These are phyloP conservation scores for Mystacides longicornis DNA, from an alignment of 2,888 invertebrate species.

Conservation along the genomic window DNA sequence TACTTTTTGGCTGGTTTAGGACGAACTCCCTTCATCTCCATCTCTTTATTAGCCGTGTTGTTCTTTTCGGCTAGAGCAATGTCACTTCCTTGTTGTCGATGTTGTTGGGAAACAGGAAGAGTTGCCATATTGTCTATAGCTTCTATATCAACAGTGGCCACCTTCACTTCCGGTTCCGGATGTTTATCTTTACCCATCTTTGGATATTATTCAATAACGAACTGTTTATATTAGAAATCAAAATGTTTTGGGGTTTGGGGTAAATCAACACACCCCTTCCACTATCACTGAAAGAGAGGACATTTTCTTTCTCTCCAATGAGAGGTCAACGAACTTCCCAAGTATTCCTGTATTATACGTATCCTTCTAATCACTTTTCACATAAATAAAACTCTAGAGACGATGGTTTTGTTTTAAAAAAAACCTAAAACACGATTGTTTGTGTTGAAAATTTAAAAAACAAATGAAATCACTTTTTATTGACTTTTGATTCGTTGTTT, in stretches of 20 bases:
- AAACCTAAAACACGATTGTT: too few relatives aligned
- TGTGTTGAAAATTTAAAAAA: too few relatives aligned
- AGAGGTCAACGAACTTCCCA: background rate
- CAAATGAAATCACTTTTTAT: too few relatives aligned
- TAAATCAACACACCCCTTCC: background rate
- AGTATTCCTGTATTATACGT: too few relatives aligned
- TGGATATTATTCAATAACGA: background rate
- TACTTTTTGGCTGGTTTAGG: constrained; percentile 82
- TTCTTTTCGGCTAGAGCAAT: constrained; percentile 72
- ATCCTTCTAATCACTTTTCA: too few relatives aligned
- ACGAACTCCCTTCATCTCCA: constrained; percentile 79
- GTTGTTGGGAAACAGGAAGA: constrained; percentile 72
- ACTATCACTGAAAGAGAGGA: background rate
- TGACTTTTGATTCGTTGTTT: too few relatives aligned
- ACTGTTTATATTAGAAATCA: background rate
- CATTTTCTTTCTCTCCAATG: background rate
- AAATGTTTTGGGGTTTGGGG: background rate
- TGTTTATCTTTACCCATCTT: constrained; percentile 48
- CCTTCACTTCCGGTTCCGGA: constrained; percentile 69
- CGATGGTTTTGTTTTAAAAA: too few relatives aligned
- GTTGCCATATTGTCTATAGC: constrained; percentile 85
- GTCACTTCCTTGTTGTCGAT: constrained; percentile 59
- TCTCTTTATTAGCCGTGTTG: constrained; percentile 76
- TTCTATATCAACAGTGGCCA: constrained; percentile 83
- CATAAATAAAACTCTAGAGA: too few relatives aligned